These are phyloP conservation scores for Trachelus iudaicus DNA, from an alignment of 2,888 invertebrate species.

Conservation along the genomic window DNA sequence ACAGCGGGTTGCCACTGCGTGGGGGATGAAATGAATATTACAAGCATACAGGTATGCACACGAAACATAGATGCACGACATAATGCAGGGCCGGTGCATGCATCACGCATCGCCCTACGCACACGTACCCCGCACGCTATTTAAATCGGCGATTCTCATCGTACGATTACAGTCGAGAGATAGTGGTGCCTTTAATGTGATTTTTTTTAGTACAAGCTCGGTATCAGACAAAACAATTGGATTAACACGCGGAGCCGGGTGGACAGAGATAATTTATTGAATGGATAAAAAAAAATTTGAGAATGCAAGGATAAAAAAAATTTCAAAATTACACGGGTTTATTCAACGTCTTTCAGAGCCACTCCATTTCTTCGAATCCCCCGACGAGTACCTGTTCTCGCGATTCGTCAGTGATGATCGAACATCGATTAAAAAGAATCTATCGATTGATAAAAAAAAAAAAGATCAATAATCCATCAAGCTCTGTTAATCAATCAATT, in stretches of 20 bases:
- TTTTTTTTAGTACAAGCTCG: not conserved
- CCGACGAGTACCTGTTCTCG: not conserved
- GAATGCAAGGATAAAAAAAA: not conserved
- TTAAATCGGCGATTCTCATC: slow-evolving; percentile 3
- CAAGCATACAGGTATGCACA: not conserved
- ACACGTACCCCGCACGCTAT: not conserved
- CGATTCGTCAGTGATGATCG: not conserved
- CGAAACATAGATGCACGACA: not conserved
- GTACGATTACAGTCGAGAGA: slow-evolving; percentile 1
- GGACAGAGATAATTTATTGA: no score
- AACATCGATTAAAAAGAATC: not conserved
- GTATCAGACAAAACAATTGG: not conserved
- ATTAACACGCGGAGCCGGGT: not conserved
- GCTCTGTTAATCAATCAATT: not conserved
- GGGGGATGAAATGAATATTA: not conserved
- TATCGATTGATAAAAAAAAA: not conserved
- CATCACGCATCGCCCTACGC: slow-evolving; percentile 1
- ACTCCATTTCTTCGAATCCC: not conserved
- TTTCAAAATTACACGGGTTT: not conserved
- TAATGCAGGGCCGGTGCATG: not conserved
- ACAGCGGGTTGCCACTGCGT: slow-evolving; percentile 1
- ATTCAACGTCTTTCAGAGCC: not conserved
- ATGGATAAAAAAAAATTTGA: not conserved
- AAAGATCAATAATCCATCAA: not conserved
- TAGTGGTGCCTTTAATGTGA: not conserved